phyloP scores from a whole-genome alignment of 2,797 vertebrate species.

The Avahi laniger region DNA sequence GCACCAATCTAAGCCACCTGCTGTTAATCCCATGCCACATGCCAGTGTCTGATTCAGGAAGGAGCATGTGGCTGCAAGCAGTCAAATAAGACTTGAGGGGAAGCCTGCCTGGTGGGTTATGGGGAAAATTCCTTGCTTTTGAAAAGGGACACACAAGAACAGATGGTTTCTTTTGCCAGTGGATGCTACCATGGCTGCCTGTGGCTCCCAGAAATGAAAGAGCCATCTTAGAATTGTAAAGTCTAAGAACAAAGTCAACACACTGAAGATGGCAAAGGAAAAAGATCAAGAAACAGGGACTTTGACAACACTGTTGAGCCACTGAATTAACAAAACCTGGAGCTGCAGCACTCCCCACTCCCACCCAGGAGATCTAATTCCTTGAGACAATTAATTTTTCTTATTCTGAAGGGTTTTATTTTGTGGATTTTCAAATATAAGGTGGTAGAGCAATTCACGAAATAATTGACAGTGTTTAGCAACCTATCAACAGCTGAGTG shows the following conservation, averaged over 20 bases:
- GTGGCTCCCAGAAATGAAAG: background rate
- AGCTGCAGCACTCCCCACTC: background rate
- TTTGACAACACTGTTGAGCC: background rate
- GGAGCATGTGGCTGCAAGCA: background rate
- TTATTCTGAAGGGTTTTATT: conserved; percentile 25
- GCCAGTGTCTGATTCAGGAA: background rate
- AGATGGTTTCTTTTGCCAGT: background rate
- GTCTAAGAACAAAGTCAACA: background rate
- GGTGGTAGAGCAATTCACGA: conserved; percentile 53
- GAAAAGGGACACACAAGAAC: background rate
- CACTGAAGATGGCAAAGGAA: background rate
- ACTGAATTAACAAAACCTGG: background rate
- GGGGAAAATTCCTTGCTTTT: background rate
- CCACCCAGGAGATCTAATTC: background rate
- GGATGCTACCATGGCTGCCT: background rate
- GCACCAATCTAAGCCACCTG: background rate
- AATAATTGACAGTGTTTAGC: conserved; percentile 54
- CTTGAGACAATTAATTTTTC: conserved; percentile 40
- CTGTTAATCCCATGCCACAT: background rate
- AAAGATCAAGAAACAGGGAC: background rate
- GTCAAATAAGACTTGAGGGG: background rate
- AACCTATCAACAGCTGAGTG: conserved; percentile 48
- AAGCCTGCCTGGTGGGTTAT: background rate
- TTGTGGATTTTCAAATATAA: conserved; percentile 48
- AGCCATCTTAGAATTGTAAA: background rate